phyloP scores from a whole-genome alignment of 2,797 vertebrate genomes.

The Amblyopsis hoosieri region DNA sequence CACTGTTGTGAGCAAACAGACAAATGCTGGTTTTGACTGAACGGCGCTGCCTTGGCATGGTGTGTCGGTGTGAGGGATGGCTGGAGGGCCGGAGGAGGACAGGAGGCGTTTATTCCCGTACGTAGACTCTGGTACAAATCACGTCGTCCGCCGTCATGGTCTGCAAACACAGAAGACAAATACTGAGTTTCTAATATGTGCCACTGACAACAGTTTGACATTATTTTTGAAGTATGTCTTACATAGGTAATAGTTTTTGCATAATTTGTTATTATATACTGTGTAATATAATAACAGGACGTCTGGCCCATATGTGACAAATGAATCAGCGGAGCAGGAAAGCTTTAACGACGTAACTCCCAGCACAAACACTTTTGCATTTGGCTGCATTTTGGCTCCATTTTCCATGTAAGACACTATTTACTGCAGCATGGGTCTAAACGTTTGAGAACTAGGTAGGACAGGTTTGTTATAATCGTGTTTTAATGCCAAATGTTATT shows the following conservation, averaged over 20 bases:
- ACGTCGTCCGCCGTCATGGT: slow-evolving; percentile 79
- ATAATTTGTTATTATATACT: no score
- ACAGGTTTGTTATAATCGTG: no score
- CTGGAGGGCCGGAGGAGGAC: neutral
- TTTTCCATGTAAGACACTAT: no score
- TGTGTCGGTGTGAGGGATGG: slow-evolving; percentile 27
- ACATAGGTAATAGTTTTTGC: no score
- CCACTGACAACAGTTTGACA: neutral
- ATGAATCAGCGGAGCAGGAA: no score
- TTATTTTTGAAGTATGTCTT: neutral
- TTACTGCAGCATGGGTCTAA: no score
- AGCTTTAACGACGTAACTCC: no score
- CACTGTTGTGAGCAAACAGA: slow-evolving; percentile 43
- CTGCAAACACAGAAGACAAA: slow-evolving; percentile 55
- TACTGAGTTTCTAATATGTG: neutral
- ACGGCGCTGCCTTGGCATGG: slow-evolving; percentile 1
- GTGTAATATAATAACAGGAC: no score
- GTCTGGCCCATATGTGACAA: no score
- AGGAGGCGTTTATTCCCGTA: slow-evolving; percentile 66
- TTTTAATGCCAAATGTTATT: neutral
- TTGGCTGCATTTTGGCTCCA: no score
- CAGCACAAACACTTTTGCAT: no score
- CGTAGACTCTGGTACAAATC: slow-evolving; percentile 78
- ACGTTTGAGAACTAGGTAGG: no score
- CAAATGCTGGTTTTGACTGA: neutral